Percentiles rank a stretch among this genome's conserved stretches.
These are phyloP conservation scores for Catostylus mosaicus DNA, from an alignment of 30 jellyfish, hydroid and myxozoan genomes.

Conservation along the genomic window DNA sequence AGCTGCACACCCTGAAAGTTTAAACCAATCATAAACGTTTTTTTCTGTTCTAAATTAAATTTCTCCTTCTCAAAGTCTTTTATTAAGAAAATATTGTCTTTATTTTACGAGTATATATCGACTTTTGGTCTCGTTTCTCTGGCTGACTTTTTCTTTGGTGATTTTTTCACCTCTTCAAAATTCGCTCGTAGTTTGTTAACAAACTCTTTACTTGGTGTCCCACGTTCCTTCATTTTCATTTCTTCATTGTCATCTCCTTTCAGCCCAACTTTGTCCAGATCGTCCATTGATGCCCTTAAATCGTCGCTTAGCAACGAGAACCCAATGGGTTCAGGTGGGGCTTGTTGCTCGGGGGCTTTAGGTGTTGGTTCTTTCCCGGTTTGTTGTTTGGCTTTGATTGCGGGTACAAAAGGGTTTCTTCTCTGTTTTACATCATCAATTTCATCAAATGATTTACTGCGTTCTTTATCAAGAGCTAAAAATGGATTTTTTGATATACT, in stretches of 20 bases:
- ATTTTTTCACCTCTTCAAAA: slow-evolving; percentile 33
- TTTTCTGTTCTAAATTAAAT: no score
- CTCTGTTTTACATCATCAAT: slow-evolving; percentile 16
- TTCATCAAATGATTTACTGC: slow-evolving; percentile 61
- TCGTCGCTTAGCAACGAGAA: slow-evolving; percentile 64
- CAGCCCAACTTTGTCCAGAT: slow-evolving; percentile 39
- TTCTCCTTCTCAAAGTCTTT: no score
- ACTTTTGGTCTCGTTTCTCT: slow-evolving; percentile 22
- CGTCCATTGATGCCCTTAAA: slow-evolving; percentile 59
- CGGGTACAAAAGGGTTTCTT: slow-evolving; percentile 36
- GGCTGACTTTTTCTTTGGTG: not conserved
- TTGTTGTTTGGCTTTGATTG: not conserved
- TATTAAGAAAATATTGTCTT: not conserved
- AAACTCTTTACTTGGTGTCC: slow-evolving; percentile 43
- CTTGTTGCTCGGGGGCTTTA: not conserved
- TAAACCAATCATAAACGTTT: no score
- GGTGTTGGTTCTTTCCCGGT: slow-evolving; percentile 4
- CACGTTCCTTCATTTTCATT: slow-evolving; percentile 5
- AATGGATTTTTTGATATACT: slow-evolving; percentile 53
- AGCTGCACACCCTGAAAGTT: no score
- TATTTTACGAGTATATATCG: slow-evolving; percentile 32
- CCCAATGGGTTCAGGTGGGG: slow-evolving; percentile 1
- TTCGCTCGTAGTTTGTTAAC: slow-evolving; percentile 66
- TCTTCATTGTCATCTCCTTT: slow-evolving; percentile 18
- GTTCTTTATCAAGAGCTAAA: slow-evolving; percentile 51